Evolutionary conservation across 2,888 invertebrate genomes (phyloP), one percentile per base, ranked within the genome.

Genomic region (Acleris emargana): DNA sequence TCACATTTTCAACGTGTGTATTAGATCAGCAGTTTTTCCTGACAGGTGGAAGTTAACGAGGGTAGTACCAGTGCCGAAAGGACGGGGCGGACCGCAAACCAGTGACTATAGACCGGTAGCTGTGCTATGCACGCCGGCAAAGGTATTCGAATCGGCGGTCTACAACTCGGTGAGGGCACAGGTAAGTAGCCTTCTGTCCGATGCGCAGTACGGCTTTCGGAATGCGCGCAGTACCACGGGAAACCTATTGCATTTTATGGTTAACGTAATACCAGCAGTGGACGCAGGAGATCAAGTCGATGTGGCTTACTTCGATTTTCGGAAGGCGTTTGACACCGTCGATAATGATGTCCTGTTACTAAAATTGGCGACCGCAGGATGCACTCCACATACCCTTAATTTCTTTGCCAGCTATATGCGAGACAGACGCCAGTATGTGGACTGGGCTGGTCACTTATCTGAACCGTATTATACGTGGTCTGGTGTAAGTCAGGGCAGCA

Each of bases 241-340:
- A 1, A 68, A 68, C 20, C 54, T 62, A 4, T 22, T 68, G 45
- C 38, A 43, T 13, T 59, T 68, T 25, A 58, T 59, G 59, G 38
- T 52, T 0, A n/a, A 52, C 2, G 5, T 58, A 6, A 25, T 58
- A 7, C 52, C 63, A 1, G 63, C 57, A 11, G 43, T 63, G 17
- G 63, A 66, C 28, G 59, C 64, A 3, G 51, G 57, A 1, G 47
- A 53, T 7, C 68, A 68, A 20, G 60, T 68, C 5, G 68, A 68
- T n/a, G 66, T 57, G 0, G 60, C 62, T 5, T 67, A 69, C 45
- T 62, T 69, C 28, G 69, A 69, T 22, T 67, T 64, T n/a, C 50
- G 43, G 20, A 69, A 69, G 22, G 69, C 69, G 6, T 69, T 69
- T n/a, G 69, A 69, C 28, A 20, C 28, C 2, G 67, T 69, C 5